Evolutionary conservation across 2,113 vertebrate genomes (phyloP), one percentile per base, ranked within the genome.

Genomic region (Atrichornis clamosus): DNA sequence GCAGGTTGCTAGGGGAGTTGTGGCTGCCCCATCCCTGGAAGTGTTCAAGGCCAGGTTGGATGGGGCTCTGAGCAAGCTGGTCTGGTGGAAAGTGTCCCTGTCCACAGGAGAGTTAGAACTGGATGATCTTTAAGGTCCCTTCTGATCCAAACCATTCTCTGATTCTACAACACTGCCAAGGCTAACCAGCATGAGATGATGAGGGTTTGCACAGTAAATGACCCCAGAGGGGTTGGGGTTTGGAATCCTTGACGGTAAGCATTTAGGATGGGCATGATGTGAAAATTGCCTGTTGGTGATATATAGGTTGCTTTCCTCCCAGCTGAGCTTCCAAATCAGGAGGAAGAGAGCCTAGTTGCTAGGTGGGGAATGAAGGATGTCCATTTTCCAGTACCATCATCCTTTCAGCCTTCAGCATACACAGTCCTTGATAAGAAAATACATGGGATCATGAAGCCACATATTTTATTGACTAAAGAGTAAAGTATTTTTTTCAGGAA

Each of bases 401-500:
- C 79, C 58, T 91, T 96, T 95, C 18, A 64, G 79, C 67, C 81
- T 94, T 95, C 56, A 95, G 92, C 73, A 73, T 72, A 91, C 35
- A 11, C 1, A 26, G 23, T 68, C 53, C 60, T 80, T 87, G 42
- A 87, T 44, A 94, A 90, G 79, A 83, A 89, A 84, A 81, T 86
- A 74, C 78, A 81, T 22, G 8, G 39, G 68, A 49, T 92, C 84
- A 15, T 73, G 37, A 97, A 49, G 63, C 65, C 83, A 75, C 86
- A 39, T 97, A 85, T 96, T 98, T 97, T 97, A 83, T 93, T 74
- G 94, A 96, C 19, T 82, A 93, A 92, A 97, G 90, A 96, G 85
- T 95, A 88, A 97, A 92, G 73, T 98, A 97, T 97, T 98, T 98
- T 87, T 98, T 97, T 97, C 91, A 96, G 58, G 70, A 95, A 84